Percentiles rank a stretch among this genome's conserved stretches.
phyloP scores from a whole-genome alignment of 2,888 invertebrate genomes.

The Creontiades dilutus region DNA sequence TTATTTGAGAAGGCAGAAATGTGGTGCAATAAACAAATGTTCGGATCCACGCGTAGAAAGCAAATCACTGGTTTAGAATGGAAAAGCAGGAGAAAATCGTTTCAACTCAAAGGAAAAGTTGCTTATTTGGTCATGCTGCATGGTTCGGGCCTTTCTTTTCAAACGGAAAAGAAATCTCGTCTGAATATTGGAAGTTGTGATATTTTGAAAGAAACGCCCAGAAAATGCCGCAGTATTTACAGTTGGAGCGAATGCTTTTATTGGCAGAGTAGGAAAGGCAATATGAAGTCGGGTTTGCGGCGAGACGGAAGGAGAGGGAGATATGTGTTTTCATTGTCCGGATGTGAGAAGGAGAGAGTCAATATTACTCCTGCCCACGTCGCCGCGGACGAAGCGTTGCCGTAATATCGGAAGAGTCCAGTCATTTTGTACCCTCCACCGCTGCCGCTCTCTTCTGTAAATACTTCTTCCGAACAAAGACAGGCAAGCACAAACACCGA shows the following conservation, averaged over 20 bases:
- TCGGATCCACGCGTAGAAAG: too few species aligned
- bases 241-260: not conserved
- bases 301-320: not conserved
- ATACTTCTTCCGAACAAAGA: not conserved
- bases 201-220: too few species aligned
- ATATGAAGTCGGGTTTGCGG: not conserved
- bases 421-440: not conserved
- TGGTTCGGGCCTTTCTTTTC: too few species aligned
- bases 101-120: too few species aligned
- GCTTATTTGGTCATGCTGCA: too few species aligned
- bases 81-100: too few species aligned
- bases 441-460: not conserved
- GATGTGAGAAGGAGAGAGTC: not conserved
- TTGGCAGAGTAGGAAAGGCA: not conserved
- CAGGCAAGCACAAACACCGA: not conserved
- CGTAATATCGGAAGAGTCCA: not conserved
- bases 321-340: not conserved
- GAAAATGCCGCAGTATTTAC: too few species aligned
- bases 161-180: too few species aligned
- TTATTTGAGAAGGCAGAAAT: too few species aligned
- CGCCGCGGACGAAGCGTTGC: not conserved
- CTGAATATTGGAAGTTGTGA: too few species aligned
- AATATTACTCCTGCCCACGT: not conserved
- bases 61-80: too few species aligned
- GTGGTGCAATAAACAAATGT: too few species aligned